Conservation (phyloP, 1,140 invertebrate species). For the Brachionus manjavacas region DNA sequence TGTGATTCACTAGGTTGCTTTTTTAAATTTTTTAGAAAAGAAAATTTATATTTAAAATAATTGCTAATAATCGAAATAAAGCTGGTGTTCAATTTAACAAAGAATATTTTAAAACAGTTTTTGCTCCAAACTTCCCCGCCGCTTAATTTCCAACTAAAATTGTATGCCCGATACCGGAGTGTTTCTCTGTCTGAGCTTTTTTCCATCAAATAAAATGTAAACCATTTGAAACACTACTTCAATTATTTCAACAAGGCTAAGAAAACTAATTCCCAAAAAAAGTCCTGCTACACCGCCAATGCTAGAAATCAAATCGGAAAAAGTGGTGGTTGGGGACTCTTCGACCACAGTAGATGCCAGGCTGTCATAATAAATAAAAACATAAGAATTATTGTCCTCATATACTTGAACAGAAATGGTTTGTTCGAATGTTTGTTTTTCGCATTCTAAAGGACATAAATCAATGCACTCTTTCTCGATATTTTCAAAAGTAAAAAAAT, state of each 20-base stretch:
- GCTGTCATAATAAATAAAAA: slow-evolving; percentile 3
- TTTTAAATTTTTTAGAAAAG: too few species aligned
- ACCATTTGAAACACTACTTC: not conserved
- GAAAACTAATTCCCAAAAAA: not conserved
- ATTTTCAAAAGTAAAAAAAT: not conserved
- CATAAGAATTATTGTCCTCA: not conserved
- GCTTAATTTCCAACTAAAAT: too few species aligned
- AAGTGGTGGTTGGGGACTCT: not conserved
- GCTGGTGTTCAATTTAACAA: too few species aligned
- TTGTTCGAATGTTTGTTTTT: not conserved
- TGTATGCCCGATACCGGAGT: too few species aligned
- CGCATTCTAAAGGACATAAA: not conserved
- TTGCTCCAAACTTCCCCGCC: too few species aligned
- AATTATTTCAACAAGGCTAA: not conserved
- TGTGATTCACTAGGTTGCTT: too few species aligned
- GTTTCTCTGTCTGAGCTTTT: not conserved
- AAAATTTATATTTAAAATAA: too few species aligned
- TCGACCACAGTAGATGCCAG: not conserved
- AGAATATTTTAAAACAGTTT: too few species aligned
- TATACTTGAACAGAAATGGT: not conserved
- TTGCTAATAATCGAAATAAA: too few species aligned
- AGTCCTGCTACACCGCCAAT: not conserved
- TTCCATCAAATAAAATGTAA: not conserved
- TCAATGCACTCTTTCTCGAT: not conserved
- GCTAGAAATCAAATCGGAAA: not conserved